phyloP scores from a whole-genome alignment of 2,113 vertebrate species.

The Rafetus swinhoei region DNA sequence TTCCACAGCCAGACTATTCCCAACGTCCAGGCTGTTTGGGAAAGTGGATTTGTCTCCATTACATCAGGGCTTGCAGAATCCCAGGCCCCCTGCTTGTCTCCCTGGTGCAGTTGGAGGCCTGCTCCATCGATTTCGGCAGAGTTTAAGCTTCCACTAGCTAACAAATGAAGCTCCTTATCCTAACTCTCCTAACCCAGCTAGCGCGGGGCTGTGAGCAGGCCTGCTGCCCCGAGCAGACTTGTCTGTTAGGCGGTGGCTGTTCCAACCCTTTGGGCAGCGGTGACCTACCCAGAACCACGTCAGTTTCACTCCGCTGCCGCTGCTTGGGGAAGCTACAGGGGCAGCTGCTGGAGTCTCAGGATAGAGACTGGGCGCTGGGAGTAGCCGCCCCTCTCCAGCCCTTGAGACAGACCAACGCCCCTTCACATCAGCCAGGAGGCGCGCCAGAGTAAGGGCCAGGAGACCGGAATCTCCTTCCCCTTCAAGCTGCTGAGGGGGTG shows the following conservation, averaged over 20 bases:
- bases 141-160: neutral
- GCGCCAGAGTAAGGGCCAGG: no score
- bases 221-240: neutral
- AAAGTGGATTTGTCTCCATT: neutral
- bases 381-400: neutral
- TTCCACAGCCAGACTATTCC: neutral
- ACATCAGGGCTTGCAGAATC: neutral
- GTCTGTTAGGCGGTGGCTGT: neutral
- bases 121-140: neutral
- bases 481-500: neutral
- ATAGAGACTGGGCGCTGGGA: neutral
- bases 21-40: neutral
- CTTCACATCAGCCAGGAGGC: neutral
- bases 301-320: neutral
- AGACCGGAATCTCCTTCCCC: neutral
- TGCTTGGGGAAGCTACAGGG: neutral
- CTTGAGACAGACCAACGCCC: neutral
- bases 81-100: neutral
- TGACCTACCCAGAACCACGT: neutral
- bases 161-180: neutral
- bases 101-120: neutral
- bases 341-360: neutral
- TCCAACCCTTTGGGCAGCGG: neutral
- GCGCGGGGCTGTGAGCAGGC: neutral
- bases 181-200: no score